Base-by-base conservation (phyloP, 2,797 vertebrate species). In the Coracias cyanogaster region DNA sequence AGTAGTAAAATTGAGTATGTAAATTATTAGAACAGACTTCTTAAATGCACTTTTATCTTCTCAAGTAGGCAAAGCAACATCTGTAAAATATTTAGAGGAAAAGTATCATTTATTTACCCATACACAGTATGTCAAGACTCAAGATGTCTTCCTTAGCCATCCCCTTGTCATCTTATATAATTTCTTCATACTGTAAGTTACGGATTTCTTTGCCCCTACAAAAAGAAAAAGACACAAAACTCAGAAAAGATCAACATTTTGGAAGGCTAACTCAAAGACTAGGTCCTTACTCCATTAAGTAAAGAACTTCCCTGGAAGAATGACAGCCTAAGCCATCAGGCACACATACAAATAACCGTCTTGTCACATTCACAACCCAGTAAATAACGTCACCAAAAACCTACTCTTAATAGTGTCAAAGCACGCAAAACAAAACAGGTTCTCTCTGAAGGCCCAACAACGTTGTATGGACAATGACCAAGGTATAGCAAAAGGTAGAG, bases 101-200 rank as follows among this genome's bases (percentile, higher is more conserved):
- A 96, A 86, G 76, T 91, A 62, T 66, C 57, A 83, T 97, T 98
- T 98, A 97, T 97, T 98, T 79, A 93, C 67, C 93, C 93, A 86
- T 33, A 94, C 33, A 87, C 20, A 93, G 82, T 69, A 93, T 19
- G 43, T 33, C 26, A 94, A 89, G 66, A 89, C 43, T 80, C 84
- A 94, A 7, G 97, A 89, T 0, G 97, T 93, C 97, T 98, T 99
- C 97, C 97, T 98, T 92, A 98, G 97, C 98, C 98, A 99, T 79
- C 99, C 99, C 93, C 97, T 99, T 98, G 99, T 98, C 99, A 99
- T 99, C 98, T 99, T 99, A 80, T 97, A 93, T 52, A 99, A 97
- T 96, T 99, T 99, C 96, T 98, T 99, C 41, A 98, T 96, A 96
- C 99, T 99, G 94, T 99, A 99, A 6, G 97, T 98, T 93, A 99